A percentile compares a stretch with the other conserved stretches of the same genome.
These are phyloP conservation scores for Pangasianodon hypophthalmus DNA, from an alignment of 2,113 vertebrate genomes.

Conservation along the genomic window DNA sequence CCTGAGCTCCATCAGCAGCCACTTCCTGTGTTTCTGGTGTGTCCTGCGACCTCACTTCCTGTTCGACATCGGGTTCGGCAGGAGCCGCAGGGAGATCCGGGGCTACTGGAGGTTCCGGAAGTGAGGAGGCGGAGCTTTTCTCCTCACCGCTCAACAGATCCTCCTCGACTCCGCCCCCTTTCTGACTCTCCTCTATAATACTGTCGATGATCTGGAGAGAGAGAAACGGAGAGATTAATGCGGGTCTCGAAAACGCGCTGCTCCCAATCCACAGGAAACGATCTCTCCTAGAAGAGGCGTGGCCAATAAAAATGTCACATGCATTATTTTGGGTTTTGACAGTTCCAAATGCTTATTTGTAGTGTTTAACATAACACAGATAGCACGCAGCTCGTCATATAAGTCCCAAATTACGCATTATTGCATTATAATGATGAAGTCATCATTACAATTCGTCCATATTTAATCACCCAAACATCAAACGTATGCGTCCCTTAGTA, in stretches of 20 bases:
- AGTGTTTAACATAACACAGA: no score
- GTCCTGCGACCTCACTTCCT: constrained; percentile 62
- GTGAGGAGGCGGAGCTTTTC: not conserved
- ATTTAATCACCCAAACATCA: not conserved
- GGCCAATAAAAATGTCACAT: not conserved
- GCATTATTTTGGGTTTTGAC: no score
- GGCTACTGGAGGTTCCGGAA: not conserved
- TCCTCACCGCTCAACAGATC: constrained; percentile 66
- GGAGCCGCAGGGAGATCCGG: constrained; percentile 11
- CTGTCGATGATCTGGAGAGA: constrained; percentile 89
- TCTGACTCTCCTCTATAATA: constrained; percentile 96
- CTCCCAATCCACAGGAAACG: no score
- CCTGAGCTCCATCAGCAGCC: constrained; percentile 34
- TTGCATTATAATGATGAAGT: not conserved
- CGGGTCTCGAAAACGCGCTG: no score
- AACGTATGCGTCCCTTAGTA: not conserved
- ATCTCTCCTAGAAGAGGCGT: not conserved
- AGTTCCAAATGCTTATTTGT: no score
- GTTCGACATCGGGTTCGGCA: constrained; percentile 62
- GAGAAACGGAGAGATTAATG: not conserved
- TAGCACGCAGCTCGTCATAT: no score
- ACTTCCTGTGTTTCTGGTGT: constrained; percentile 54
- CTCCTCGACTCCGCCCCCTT: constrained; percentile 76
- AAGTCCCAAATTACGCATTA: not conserved
- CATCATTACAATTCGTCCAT: not conserved